Evolutionary conservation across 1,140 invertebrate species (phyloP), one percentile per base, ranked within the genome.

Genomic region (Ceratoteleas bidentatus): DNA sequence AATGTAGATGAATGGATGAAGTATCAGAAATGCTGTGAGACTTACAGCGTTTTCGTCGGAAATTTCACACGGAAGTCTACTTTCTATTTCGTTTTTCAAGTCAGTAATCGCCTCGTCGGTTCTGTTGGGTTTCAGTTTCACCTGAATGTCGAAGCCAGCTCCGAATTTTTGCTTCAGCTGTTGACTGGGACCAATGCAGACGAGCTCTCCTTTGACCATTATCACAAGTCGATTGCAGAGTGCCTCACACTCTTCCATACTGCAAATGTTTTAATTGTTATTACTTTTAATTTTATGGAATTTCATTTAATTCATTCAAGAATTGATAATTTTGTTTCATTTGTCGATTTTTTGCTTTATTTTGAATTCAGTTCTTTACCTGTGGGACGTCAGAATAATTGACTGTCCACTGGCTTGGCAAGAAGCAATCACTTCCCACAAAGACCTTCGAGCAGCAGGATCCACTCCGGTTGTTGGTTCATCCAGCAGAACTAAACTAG

Each of bases 201-300:
- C 93, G 73, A 97, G 93, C 66, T 94, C 92, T 0, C 97, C 97
- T 86, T 95, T 95, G 0, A 97, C 96, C 96, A 98, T 98, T 33
- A 98, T 96, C 24, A 96, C 96, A 50, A 98, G 88, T 49, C 96
- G 89, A 16, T 95, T 95, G 85, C 97, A 98, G 3, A 98, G 91
- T 10, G 95, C 96, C 90, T 98, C 97, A 90, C 96, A 97, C 92
- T 98, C 97, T 88, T 97, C 96, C 96, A 98, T 97, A 83, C 96
- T 96, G 85, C 0, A 58, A 58, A 54, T 2, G 40, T 50, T 52
- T 0, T 40, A 38, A 54, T 33, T 15, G 36, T 52, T 15, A 60
- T n/a, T n/a, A n/a, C n/a, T n/a, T n/a, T n/a, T n/a, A n/a, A n/a
- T n/a, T n/a, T n/a, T n/a, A n/a, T n/a, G n/a, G n/a, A n/a, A n/a